Percentiles rank a stretch among this genome's conserved stretches.
Conservation (phyloP, 2,113 vertebrate species). For the Entomyzon cyanotis region DNA sequence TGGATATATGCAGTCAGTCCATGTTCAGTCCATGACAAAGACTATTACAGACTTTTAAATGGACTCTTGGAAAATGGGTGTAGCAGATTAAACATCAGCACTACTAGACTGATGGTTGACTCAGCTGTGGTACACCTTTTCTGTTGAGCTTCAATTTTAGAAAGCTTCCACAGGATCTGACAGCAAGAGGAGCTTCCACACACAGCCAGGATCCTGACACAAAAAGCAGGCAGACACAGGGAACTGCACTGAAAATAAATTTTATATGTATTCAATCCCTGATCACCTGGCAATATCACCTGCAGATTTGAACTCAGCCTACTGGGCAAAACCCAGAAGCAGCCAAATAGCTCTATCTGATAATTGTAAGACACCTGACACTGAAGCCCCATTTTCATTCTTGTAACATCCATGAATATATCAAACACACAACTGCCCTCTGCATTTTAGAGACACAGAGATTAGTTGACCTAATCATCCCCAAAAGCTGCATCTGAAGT, state of each 20-base stretch:
- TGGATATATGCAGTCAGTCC: background rate
- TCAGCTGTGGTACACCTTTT: background rate
- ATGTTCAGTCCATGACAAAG: background rate
- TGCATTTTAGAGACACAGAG: background rate
- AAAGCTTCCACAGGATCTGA: background rate
- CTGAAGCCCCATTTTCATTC: background rate
- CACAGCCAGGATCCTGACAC: background rate
- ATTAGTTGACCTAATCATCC: background rate
- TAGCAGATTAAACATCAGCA: background rate
- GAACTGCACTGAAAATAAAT: background rate
- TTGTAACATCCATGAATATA: background rate
- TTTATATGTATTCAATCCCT: background rate
- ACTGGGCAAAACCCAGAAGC: background rate
- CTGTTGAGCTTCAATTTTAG: background rate
- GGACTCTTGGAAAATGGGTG: background rate
- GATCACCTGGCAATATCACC: background rate
- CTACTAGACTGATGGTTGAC: background rate
- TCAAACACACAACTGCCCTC: background rate
- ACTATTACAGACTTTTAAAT: background rate
- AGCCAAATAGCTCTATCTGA: background rate
- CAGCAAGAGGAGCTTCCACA: background rate
- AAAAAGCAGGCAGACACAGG: background rate
- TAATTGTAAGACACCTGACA: background rate
- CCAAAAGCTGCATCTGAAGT: background rate
- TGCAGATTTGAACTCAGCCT: background rate